Base-by-base conservation (phyloP, 1,140 invertebrate species). In the Gryllus bimaculatus region DNA sequence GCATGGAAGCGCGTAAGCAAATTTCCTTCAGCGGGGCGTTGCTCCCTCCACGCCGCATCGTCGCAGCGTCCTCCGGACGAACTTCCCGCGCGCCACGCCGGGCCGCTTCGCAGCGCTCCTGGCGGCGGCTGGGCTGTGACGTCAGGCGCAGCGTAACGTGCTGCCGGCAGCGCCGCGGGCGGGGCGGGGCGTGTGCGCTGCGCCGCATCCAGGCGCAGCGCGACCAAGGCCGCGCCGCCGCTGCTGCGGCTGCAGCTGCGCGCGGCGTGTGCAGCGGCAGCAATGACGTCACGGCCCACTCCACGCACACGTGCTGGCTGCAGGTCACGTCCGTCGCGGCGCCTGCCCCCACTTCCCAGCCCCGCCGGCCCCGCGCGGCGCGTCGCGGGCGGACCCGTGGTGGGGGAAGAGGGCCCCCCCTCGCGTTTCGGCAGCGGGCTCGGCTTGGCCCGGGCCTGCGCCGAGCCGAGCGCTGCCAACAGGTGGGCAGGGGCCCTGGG, bases 201-300 rank as follows among this genome's bases (percentile, higher is more conserved):
- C n/a, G 54, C 54, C 54, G 54, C 54, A 66, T 66, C 54, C 54
- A 66, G 54, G 54, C 54, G 54, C 54, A 66, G 54, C 54, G 54
- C 54, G 18, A 18, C 54, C 54, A 66, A 66, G 54, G 54, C 54
- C 54, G 54, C 54, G 54, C 54, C 54, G 54, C 54, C 54, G 54
- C 54, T 18, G 54, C 54, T 2, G 54, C 54, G 1, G 18, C 54
- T 66, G 54, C 54, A 13, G 10, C 18, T 10, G 10, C 18, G 54
- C 54, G 54, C 10, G 10, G 10, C 10, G 10, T 66, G 54, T 66
- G 54, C 54, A 66, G 54, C 54, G 54, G 54, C 54, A 66, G 54
- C 54, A 7, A 66, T 66, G 54, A 66, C 54, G 54, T 66, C 54
- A 66, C 54, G 18, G 54, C 54, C 54, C 54, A 66, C 54, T 66